These are phyloP conservation scores for Galemys pyrenaicus DNA, from an alignment of 2,113 vertebrate species.

Conservation along the genomic window DNA sequence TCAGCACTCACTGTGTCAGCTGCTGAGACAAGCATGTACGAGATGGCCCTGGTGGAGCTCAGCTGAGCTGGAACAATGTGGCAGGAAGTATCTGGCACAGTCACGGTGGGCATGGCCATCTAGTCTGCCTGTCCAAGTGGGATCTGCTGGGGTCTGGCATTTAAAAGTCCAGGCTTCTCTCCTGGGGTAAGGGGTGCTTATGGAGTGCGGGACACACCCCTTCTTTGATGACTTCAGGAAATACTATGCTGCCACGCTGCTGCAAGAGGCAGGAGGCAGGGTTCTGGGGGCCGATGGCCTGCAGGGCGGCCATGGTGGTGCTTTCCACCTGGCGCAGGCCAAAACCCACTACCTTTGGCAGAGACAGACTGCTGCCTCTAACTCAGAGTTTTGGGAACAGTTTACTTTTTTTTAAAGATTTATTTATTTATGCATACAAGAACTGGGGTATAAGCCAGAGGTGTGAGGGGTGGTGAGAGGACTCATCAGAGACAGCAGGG, in stretches of 20 bases:
- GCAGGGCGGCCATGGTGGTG: not conserved
- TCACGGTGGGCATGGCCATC: not conserved
- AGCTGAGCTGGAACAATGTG: not conserved
- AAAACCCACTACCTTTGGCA: conserved; percentile 11
- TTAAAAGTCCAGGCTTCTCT: not conserved
- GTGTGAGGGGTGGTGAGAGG: too few species aligned
- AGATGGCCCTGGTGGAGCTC: not conserved
- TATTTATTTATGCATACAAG: too few species aligned
- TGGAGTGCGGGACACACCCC: not conserved
- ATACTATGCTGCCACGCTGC: not conserved
- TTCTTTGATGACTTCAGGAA: not conserved
- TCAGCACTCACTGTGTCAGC: not conserved
- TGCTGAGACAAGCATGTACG: not conserved
- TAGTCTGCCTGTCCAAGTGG: not conserved
- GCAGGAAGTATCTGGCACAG: not conserved
- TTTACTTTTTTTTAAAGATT: too few species aligned
- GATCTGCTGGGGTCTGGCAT: not conserved
- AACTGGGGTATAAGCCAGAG: too few species aligned
- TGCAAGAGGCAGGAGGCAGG: not conserved
- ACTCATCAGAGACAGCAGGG: too few species aligned
- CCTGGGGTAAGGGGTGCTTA: not conserved
- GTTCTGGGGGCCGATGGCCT: not conserved
- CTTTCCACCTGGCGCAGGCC: not conserved
- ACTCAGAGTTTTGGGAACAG: conserved; percentile 23
- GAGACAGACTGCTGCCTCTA: conserved; percentile 2